Conservation (phyloP, 2,797 vertebrate genomes). For the Morelia viridis region DNA sequence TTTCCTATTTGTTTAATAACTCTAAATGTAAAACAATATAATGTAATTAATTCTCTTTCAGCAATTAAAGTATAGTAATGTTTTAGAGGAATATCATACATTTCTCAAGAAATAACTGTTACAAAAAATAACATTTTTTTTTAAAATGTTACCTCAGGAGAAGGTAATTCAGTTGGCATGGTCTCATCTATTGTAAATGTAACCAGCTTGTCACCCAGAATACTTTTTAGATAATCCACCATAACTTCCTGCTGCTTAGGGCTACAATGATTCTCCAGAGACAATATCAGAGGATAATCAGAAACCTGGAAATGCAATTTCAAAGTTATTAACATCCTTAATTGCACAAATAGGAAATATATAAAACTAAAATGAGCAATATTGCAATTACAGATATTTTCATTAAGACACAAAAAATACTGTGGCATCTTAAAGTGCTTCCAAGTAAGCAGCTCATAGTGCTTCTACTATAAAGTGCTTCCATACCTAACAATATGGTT, state of each 20-base stretch:
- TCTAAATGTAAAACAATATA: neutral
- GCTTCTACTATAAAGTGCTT: neutral
- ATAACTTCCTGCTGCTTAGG: constrained; percentile 83
- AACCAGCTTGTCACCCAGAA: constrained; percentile 81
- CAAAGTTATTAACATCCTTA: constrained; percentile 3
- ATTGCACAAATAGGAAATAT: neutral
- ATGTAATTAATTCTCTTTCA: neutral
- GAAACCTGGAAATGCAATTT: constrained; percentile 77
- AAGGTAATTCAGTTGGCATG: constrained; percentile 73
- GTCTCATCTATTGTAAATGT: constrained; percentile 63
- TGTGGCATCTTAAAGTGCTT: neutral
- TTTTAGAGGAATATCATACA: neutral
- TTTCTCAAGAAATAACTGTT: neutral
- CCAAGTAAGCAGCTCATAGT: neutral
- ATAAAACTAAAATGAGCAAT: neutral
- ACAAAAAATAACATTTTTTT: neutral
- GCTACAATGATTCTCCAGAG: constrained; percentile 89
- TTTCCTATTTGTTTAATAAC: neutral
- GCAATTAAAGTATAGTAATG: neutral
- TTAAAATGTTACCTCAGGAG: constrained; percentile 82
- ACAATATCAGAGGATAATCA: constrained; percentile 84
- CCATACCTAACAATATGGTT: neutral
- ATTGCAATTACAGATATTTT: neutral
- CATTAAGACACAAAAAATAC: neutral
- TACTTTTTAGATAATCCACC: constrained; percentile 74